phyloP scores from a whole-genome alignment of 1,140 invertebrate genomes.

The Sycophaga agraensis region DNA sequence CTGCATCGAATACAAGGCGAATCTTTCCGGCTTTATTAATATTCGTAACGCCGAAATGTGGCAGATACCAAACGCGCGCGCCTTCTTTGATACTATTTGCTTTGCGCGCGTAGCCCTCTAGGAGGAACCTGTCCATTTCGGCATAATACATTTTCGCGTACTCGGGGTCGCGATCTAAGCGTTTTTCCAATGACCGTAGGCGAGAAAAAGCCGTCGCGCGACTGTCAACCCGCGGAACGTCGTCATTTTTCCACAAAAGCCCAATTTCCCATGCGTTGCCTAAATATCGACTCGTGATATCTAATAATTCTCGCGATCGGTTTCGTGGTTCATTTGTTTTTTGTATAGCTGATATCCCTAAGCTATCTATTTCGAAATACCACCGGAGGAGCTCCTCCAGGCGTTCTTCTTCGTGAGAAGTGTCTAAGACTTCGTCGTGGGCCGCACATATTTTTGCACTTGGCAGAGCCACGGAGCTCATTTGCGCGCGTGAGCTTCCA shows the following conservation, averaged over 20 bases:
- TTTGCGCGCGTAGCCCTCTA: conserved; percentile 28
- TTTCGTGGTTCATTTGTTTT: not conserved
- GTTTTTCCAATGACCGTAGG: conserved; percentile 1
- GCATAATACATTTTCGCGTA: conserved; percentile 9
- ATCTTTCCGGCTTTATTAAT: conserved; percentile 21
- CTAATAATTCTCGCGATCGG: conserved; percentile 14
- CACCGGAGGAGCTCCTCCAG: conserved; percentile 5
- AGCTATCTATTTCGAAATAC: conserved; percentile 17
- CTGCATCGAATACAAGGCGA: too few relatives aligned
- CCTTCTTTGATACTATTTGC: not conserved
- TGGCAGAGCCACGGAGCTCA: too few relatives aligned
- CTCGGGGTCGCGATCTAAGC: not conserved
- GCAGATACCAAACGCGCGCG: conserved; percentile 31
- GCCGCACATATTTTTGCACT: not conserved
- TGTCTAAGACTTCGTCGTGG: not conserved
- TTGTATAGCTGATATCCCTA: conserved; percentile 1
- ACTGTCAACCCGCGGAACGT: not conserved
- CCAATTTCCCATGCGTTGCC: conserved; percentile 29
- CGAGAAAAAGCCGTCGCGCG: not conserved
- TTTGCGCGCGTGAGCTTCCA: not conserved
- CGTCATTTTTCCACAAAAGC: conserved; percentile 19
- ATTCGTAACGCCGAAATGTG: conserved; percentile 39
- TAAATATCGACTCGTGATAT: conserved; percentile 6
- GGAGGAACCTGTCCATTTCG: too few relatives aligned
- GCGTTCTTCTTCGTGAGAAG: not conserved